A percentile compares a stretch with the other conserved stretches of the same genome.
These are phyloP conservation scores for Mormyrus lacerda DNA, from an alignment of 2,113 vertebrate genomes.

Conservation along the genomic window DNA sequence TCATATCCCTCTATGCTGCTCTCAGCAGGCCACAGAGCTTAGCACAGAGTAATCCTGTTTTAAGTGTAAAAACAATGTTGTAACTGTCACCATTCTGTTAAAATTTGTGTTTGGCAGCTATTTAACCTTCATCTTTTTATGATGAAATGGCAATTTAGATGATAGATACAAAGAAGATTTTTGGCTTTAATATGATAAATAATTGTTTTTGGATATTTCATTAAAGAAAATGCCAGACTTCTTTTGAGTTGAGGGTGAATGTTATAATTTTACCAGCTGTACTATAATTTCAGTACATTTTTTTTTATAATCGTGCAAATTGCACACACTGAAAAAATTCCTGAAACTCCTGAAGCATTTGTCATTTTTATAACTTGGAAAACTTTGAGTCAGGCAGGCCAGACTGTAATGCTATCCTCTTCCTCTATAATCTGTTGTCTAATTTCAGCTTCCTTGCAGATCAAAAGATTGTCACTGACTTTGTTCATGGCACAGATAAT, in stretches of 20 bases:
- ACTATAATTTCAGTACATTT: neutral
- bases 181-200: neutral
- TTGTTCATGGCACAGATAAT: conserved; percentile 27
- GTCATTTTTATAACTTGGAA: conserved; percentile 11
- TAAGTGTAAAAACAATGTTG: neutral
- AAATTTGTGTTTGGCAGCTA: neutral
- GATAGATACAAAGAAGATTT: neutral
- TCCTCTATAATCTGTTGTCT: conserved; percentile 22
- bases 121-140: neutral
- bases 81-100: neutral
- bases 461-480: conserved; percentile 30
- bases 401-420: neutral
- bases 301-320: neutral
- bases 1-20: neutral
- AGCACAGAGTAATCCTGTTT: neutral
- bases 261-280: neutral
- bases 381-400: neutral
- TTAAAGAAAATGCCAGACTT: neutral
- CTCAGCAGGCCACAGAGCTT: neutral
- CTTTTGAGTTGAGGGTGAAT: neutral
- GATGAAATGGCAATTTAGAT: neutral
- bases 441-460: conserved; percentile 30
- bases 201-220: neutral
- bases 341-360: neutral
- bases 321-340: neutral